Conservation (phyloP, 2,113 vertebrate species). For the Coreoperca whiteheadi region DNA sequence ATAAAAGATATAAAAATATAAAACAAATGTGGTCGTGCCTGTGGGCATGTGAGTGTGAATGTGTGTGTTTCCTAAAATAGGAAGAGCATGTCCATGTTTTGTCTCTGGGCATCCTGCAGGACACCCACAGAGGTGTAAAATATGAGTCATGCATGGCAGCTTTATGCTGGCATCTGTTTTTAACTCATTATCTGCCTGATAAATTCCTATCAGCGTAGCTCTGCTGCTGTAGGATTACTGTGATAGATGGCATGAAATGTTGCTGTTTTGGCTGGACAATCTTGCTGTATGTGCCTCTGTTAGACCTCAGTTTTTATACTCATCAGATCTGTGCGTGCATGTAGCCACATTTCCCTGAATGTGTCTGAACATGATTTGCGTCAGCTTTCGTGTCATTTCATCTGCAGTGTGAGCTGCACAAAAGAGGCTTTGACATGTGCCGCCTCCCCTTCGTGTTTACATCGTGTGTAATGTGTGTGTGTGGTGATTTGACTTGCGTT, state of each 20-base stretch:
- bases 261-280: slow-evolving; percentile 50
- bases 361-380: slow-evolving; percentile 54
- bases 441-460: not conserved
- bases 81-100: slow-evolving; percentile 8
- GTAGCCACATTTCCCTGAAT: slow-evolving; percentile 32
- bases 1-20: no score
- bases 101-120: slow-evolving; percentile 30
- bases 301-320: slow-evolving; percentile 16
- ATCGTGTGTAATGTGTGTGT: slow-evolving; percentile 25
- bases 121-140: slow-evolving; percentile 68
- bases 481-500: slow-evolving; percentile 65
- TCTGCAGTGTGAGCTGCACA: slow-evolving; percentile 31
- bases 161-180: slow-evolving; percentile 39
- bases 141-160: slow-evolving; percentile 41
- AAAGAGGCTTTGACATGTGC: slow-evolving; percentile 38
- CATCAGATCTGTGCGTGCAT: slow-evolving; percentile 23
- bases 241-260: slow-evolving; percentile 30
- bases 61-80: slow-evolving; percentile 35
- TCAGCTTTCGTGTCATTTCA: slow-evolving; percentile 46
- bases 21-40: slow-evolving; percentile 44
- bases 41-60: slow-evolving; percentile 16
- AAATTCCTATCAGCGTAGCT: slow-evolving; percentile 20
- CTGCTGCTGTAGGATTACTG: slow-evolving; percentile 32
- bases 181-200: slow-evolving; percentile 38
- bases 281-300: slow-evolving; percentile 49